Evolutionary conservation across 2,888 invertebrate genomes (phyloP), one percentile per base, ranked within the genome.

Genomic region (Gnatocerus cornutus): DNA sequence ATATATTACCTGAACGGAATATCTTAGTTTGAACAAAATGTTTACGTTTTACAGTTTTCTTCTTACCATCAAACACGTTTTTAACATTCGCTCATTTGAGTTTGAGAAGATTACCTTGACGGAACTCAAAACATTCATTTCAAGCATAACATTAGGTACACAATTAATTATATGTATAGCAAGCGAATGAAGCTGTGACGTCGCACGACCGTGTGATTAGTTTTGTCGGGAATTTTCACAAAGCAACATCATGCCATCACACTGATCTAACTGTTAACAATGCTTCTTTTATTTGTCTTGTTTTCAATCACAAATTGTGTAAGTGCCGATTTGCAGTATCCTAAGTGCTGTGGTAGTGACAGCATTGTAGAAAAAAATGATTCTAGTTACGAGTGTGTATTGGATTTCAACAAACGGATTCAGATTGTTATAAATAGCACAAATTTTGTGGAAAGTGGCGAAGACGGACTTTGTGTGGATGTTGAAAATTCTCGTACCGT

Each of bases 301-400:
- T 37, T 59, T 12, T 8, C 59, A 30, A 13, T 59, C 8, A 8
- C n/a, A 12, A 45, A 16, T 12, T 48, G 48, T 48, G 21, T 53
- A 0, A 43, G 14, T 9, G 41, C 13, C 5, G 12, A 53, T 8
- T 12, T 14, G 10, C 2, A n/a, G 7, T 55, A 66, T 33, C 59
- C 63, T 9, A 68, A 71, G 56, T 73, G 68, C 37, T 63, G 71
- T 37, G 66, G 65, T 45, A 61, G 56, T 66, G 56, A 33, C 33
- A 58, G 52, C 53, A 41, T 50, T 41, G 16, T 73, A 12, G 37
- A 12, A 53, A 53, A 58, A 52, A 14, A 41, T 4, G 9, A 48
- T 7, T 21, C 41, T 6, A 2, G 7, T 1, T 65, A 68, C 6
- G 63, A 66, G 12, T 52, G 46, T 14, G 68, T 68, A 0, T 66